Evolutionary conservation across 2,888 invertebrate genomes (phyloP), one percentile per base, ranked within the genome.

Genomic region (Drosophila prolongata): DNA sequence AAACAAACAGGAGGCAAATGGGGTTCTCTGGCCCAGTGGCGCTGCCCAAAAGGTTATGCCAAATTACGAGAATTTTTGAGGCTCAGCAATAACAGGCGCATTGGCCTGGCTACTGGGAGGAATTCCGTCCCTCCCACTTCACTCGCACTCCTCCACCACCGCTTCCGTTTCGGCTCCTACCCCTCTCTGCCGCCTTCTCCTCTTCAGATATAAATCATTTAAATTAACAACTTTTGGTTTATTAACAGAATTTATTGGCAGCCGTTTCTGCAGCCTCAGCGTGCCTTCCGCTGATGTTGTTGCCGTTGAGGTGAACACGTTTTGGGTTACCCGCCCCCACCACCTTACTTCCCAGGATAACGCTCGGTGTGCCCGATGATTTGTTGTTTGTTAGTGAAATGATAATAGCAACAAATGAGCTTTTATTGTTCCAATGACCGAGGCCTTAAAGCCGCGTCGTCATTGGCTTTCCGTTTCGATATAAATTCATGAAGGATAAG

Each of bases 231-330:
- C 87, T 90, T 90, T 90, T 86, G 85, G 87, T 90, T 84, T 90
- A 89, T 90, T 90, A 89, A 90, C 87, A 84, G 82, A 90, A 90
- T 90, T 90, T 90, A 90, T 90, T 90, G 91, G 89, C 90, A 90
- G 76, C 80, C 65, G 75, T 82, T 85, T 85, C 82, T 87, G 86
- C 77, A 79, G 89, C 79, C 87, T 81, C 88, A 79, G 85, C 79
- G 30, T 71, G 86, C 62, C 64, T 54, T 56, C 68, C 55, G 54
- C 37, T 62, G 27, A 11, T 35, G 64, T 47, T 49, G 47, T 35
- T 64, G 62, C 35, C 42, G 70, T 59, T 72, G 55, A 78, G 84
- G 83, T 67, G 60, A 70, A 69, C 77, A 54, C 70, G 55, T 81
- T 76, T 78, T 70, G 49, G 56, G 60, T 54, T 75, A 65, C 58